Evolutionary conservation across 2,113 vertebrate genomes (phyloP), one percentile per base, ranked within the genome.

Genomic region (Anhinga anhinga): DNA sequence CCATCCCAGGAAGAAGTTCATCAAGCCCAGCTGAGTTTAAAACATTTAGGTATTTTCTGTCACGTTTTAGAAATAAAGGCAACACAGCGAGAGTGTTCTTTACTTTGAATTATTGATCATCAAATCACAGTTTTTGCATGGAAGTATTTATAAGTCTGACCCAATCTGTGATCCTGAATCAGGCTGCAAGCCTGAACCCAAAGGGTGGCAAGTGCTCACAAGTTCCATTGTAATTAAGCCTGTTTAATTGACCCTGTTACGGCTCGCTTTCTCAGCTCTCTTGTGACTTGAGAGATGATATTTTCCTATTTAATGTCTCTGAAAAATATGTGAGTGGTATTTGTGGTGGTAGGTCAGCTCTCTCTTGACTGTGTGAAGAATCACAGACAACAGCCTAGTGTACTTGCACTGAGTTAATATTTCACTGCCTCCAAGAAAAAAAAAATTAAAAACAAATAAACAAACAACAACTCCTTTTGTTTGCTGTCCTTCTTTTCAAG

Each of bases 391-490:
- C 85, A 93, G 91, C 67, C 78, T 86, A 97, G 85, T 97, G 95
- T 98, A 93, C 77, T 90, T 85, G 53, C 52, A 50, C 80, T 62
- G 91, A 94, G 87, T 73, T 95, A 82, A 58, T 95, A 81, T 62
- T 94, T 89, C 55, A 82, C 78, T 92, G 87, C 42, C 72, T 97
- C 67, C 42, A 70, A 93, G 83, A 81, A n/a, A 86, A 93, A 79
- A 91, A 83, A 67, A 65, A n/a, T 2, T 30, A 56, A 63, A 92
- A 95, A 81, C 49, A 96, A 96, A 96, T 40, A 97, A 97, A 96
- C 61, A 95, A 95, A 97, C 95, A 97, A 97, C 63, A 89, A 79
- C 83, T 91, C 53, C 71, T 96, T 98, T 98, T 97, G 96, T 98
- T 90, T 78, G 27, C 86, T 69, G n/a, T 92, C 71, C 86, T 95